Conservation (phyloP, 2,113 vertebrate genomes). For the Atlantisia rogersi region DNA sequence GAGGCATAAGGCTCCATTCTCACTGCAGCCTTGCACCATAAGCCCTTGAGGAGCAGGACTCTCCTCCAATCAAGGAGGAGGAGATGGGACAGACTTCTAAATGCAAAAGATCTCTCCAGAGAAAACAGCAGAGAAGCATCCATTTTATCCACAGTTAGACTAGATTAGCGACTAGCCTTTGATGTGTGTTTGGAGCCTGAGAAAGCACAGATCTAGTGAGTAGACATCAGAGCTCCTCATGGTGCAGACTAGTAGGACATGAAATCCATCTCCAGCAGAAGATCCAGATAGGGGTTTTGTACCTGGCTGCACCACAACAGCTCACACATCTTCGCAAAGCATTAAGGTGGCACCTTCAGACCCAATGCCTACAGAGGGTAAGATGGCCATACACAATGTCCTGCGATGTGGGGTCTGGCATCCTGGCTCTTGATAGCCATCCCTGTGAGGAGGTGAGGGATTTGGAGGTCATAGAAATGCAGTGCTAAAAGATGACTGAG, state of each 20-base stretch:
- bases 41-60: not conserved
- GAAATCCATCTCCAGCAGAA: not conserved
- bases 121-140: not conserved
- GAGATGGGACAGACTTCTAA: not conserved
- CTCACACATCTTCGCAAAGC: not conserved
- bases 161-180: not conserved
- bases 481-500: not conserved
- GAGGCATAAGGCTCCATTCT: not conserved
- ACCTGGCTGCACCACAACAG: not conserved
- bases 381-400: fast-evolving
- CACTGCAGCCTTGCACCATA: not conserved
- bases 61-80: fast-evolving
- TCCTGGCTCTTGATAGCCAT: not conserved
- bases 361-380: not conserved
- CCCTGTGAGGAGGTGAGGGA: not conserved
- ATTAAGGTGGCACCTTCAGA: not conserved
- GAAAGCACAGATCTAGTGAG: not conserved
- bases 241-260: not conserved
- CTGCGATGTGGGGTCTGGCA: fast-evolving
- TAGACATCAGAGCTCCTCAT: not conserved
- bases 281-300: not conserved
- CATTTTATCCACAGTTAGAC: not conserved
- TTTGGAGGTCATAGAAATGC: not conserved
- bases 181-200: not conserved
- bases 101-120: not conserved